Evolutionary conservation across 2,888 invertebrate genomes (phyloP).

Genomic region (Megaustenia siamemsis): DNA sequence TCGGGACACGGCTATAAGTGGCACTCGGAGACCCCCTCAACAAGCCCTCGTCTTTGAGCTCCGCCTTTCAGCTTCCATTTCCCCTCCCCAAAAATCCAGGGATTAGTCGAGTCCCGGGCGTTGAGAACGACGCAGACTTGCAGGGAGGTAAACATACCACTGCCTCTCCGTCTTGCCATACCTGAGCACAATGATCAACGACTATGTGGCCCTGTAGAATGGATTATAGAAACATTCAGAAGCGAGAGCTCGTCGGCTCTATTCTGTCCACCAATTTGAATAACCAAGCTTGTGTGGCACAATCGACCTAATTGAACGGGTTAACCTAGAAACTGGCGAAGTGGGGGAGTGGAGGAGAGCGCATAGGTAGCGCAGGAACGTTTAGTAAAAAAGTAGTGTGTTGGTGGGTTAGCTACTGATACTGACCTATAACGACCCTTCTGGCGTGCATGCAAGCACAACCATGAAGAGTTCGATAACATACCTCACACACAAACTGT

Average conservation of each 20-base stretch:
- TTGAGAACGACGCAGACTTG: constrained; percentile 1
- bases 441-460: neutral
- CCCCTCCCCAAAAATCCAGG: neutral
- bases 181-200: constrained; percentile 12
- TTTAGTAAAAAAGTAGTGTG: neutral
- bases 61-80: constrained; percentile 29
- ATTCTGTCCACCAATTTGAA: neutral
- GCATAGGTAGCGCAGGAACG: neutral
- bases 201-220: neutral
- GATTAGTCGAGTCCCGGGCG: constrained; percentile 4
- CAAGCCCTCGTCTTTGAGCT: constrained; percentile 26
- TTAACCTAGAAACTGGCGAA: neutral
- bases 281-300: constrained; percentile 7
- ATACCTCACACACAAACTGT: neutral
- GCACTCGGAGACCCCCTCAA: constrained; percentile 46
- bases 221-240: neutral
- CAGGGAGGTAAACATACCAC: constrained; percentile 20
- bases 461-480: neutral
- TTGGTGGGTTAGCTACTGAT: neutral
- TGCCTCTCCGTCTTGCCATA: constrained; percentile 4
- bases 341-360: neutral
- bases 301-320: constrained; percentile 25
- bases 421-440: neutral
- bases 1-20: constrained; percentile 47
- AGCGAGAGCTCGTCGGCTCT: neutral